Percentiles rank a stretch among this genome's conserved stretches.
Evolutionary conservation across 2,113 vertebrate genomes (phyloP).

Genomic region (Siniperca chuatsi): DNA sequence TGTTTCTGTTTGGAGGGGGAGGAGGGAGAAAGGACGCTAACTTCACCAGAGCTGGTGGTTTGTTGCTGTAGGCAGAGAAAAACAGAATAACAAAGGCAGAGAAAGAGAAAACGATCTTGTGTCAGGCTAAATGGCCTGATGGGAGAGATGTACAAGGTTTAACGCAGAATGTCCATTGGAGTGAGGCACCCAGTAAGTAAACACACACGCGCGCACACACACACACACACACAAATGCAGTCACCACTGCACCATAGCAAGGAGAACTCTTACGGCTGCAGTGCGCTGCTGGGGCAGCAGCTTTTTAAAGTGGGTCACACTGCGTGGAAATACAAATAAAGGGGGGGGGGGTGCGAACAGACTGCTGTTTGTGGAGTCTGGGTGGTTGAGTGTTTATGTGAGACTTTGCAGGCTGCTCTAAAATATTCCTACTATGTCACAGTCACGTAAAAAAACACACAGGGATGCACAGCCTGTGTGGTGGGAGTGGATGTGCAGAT

Average conservation of each 20-base stretch:
- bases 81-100: slow-evolving; percentile 36
- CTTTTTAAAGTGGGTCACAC: slow-evolving; percentile 77
- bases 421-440: slow-evolving; percentile 29
- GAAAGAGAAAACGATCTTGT: slow-evolving; percentile 35
- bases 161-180: slow-evolving; percentile 78
- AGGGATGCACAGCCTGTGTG: not conserved
- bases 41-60: slow-evolving; percentile 38
- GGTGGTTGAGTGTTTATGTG: slow-evolving; percentile 29
- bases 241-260: slow-evolving; percentile 49
- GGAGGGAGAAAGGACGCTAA: slow-evolving; percentile 28
- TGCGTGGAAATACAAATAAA: slow-evolving; percentile 67
- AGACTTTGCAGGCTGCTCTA: slow-evolving; percentile 25
- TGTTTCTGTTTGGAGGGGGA: slow-evolving; percentile 30
- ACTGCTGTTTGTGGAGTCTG: slow-evolving; percentile 55
- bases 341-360: not conserved
- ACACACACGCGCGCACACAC: slow-evolving; percentile 8
- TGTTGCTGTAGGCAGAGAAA: slow-evolving; percentile 36
- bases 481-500: slow-evolving; percentile 11
- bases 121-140: slow-evolving; percentile 50
- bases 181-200: slow-evolving; percentile 78
- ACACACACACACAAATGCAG: slow-evolving; percentile 29
- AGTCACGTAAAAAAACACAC: not conserved
- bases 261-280: slow-evolving; percentile 53
- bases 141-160: slow-evolving; percentile 55
- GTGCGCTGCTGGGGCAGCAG: slow-evolving; percentile 49